phyloP scores from a whole-genome alignment of 2,888 invertebrate genomes.

The Frankliniella fusca region DNA sequence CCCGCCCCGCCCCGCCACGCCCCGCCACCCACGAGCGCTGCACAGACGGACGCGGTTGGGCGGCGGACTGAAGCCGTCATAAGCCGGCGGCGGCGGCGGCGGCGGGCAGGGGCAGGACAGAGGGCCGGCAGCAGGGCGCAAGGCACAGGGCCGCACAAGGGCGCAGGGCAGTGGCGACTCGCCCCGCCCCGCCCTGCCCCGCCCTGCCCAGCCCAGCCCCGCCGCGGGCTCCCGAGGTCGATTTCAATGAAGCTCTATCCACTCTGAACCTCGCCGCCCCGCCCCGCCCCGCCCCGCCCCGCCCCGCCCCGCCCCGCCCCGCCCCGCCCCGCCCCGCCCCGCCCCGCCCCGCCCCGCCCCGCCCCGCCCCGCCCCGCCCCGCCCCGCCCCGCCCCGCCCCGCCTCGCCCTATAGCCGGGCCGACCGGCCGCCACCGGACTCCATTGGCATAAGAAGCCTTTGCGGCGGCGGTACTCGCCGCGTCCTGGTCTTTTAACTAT shows the following conservation, averaged over 20 bases:
- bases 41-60: no score
- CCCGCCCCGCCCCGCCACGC: background rate
- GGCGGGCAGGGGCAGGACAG: no score
- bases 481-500: background rate
- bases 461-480: background rate
- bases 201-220: background rate
- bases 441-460: no score
- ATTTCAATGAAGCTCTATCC: background rate
- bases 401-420: background rate
- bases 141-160: no score
- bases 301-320: background rate
- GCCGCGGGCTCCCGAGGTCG: background rate
- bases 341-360: background rate
- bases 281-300: background rate
- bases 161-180: no score
- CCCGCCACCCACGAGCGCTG: background rate
- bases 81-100: no score
- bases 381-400: background rate
- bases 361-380: background rate
- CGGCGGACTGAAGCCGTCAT: no score
- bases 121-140: no score
- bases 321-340: background rate
- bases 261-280: background rate
- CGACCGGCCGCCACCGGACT: background rate
- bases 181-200: no score